Percentiles rank a stretch among this genome's conserved stretches.
Evolutionary conservation across 2,888 invertebrate species (phyloP).

Genomic region (Patella ulyssiponensis): DNA sequence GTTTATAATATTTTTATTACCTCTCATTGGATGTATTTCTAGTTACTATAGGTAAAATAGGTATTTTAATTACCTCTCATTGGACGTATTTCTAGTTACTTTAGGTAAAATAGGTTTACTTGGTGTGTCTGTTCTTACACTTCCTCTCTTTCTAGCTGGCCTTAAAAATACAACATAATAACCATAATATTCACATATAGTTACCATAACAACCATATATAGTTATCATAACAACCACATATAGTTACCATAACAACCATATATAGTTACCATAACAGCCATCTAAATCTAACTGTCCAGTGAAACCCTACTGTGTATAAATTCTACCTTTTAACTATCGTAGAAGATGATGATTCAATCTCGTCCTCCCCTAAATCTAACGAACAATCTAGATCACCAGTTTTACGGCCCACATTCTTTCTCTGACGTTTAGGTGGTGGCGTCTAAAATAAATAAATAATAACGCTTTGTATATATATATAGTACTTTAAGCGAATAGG

Average conservation of each 20-base stretch:
- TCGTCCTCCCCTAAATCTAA: constrained; percentile 52
- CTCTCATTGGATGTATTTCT: too few species aligned
- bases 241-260: too few species aligned
- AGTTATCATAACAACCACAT: too few species aligned
- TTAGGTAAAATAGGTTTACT: constrained; percentile 60
- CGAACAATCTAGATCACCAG: constrained; percentile 49
- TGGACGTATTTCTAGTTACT: constrained; percentile 44
- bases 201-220: too few species aligned
- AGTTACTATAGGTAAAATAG: too few species aligned
- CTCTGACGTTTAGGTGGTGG: constrained; percentile 27
- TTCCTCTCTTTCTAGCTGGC: constrained; percentile 48
- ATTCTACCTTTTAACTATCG: constrained; percentile 41
- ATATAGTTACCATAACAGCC: too few species aligned
- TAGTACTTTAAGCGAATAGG: background rate
- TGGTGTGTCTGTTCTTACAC: constrained; percentile 56
- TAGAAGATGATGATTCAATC: constrained; percentile 31
- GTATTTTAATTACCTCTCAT: constrained; percentile 14
- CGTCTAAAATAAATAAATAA: constrained; percentile 20
- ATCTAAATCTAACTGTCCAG: too few species aligned
- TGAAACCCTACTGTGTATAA: background rate
- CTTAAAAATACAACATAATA: constrained; percentile 32
- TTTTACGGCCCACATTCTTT: constrained; percentile 14
- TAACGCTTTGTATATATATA: background rate
- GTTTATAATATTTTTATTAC: too few species aligned
- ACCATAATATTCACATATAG: too few species aligned